Base-by-base conservation (phyloP, 2,113 vertebrate genomes). In the Phodopus roborovskii region DNA sequence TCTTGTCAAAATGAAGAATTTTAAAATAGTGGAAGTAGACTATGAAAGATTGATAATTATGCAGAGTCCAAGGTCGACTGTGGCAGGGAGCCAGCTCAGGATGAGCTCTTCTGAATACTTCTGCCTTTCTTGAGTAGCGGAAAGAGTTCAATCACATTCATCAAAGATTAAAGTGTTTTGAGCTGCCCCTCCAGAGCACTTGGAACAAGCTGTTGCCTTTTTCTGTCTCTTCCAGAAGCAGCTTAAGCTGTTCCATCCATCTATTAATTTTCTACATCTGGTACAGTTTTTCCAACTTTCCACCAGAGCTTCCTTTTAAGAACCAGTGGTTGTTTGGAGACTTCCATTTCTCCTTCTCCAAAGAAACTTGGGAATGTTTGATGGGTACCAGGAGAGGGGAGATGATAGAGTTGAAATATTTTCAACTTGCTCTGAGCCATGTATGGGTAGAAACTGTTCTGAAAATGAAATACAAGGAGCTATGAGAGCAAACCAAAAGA, bases 141-240 rank as follows among this genome's bases (percentile, higher is more conserved):
- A 93, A 98, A 95, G 88, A 82, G 56, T 88, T 95, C 97, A 96
- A 71, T 96, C 92, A 94, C 68, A 83, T 96, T 95, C 96, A 97
- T 95, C 94, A 96, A 96, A 96, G 75, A 97, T 95, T 94, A 94
- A 97, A 95, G 95, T 92, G 90, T 85, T 96, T 88, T 96, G 90
- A 95, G 96, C 42, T 95, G 66, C 90, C 53, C 50, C 84, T 96
- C 79, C 84, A 95, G 71, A 91, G 85, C 92, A 74, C 92, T 97
- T 92, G 78, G 60, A 90, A 94, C 19, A 24, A 97, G 75, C 64
- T 9, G 0, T 91, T 94, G 82, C 15, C 56, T 93, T 87, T 95
- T 94, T 71, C 30, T 88, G 74, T 88, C 53, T 95, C 85, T 48
- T 94, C 39, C 50, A 91, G 60, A 82, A 88, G 64, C 33, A 94